Percentiles rank a stretch among this genome's conserved stretches.
phyloP scores from a whole-genome alignment of 2,888 invertebrate genomes.

The Rugalucina vietnamica region DNA sequence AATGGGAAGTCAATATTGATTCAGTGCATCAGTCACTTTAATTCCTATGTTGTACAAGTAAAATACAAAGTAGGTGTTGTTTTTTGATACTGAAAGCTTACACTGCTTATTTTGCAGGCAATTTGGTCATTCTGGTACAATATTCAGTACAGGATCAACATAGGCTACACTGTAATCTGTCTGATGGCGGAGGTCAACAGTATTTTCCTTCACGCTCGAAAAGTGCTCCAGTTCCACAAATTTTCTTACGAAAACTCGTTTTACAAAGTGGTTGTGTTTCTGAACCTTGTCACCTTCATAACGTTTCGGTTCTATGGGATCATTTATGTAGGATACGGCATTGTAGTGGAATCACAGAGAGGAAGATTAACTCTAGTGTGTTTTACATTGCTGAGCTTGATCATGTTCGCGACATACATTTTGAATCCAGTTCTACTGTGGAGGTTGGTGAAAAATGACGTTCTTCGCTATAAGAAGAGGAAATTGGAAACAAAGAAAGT shows the following conservation, averaged over 20 bases:
- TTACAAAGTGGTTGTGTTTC: conserved; percentile 63
- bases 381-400: conserved; percentile 51
- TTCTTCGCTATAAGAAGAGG: conserved; percentile 48
- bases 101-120: conserved; percentile 63
- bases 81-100: too few species aligned
- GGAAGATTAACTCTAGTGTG: conserved; percentile 61
- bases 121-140: conserved; percentile 72
- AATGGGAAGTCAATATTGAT: too few species aligned
- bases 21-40: too few species aligned
- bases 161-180: conserved; percentile 73
- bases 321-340: conserved; percentile 48
- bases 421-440: conserved; percentile 75
- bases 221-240: conserved; percentile 72
- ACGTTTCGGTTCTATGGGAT: conserved; percentile 68
- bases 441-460: conserved; percentile 75
- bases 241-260: conserved; percentile 64
- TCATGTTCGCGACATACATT: conserved; percentile 65
- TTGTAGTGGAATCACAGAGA: conserved; percentile 58
- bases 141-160: conserved; percentile 65
- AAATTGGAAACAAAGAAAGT: neutral
- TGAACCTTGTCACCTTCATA: conserved; percentile 76
- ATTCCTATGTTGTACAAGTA: too few species aligned
- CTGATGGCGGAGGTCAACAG: conserved; percentile 77
- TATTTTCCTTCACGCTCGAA: conserved; percentile 77
- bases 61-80: too few species aligned